Base-by-base conservation (phyloP, 1,140 invertebrate species). In the Philotrypesis tridentata region DNA sequence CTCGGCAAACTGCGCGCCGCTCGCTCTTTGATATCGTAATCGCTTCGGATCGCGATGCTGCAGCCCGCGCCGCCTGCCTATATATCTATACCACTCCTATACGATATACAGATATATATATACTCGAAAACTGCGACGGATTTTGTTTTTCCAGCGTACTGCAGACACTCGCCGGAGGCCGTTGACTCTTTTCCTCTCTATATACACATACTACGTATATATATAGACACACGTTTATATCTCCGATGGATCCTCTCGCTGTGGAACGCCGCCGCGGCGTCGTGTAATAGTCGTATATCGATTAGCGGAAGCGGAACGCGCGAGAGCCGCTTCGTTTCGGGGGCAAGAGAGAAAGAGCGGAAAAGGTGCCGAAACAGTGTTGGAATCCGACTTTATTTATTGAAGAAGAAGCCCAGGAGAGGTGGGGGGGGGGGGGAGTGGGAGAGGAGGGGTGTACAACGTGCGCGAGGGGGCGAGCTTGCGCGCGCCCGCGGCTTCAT, bases 401-500 rank as follows among this genome's bases (percentile, higher is more conserved):
- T 33, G 12, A 60, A 60, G 48, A 29, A 29, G 27, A 60, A 31
- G 17, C 2, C 2, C 14, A 17, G 37, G 37, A 2, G 67, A 7
- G 37, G 31, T 5, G 6, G 9, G 23, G 0, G n/a, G n/a, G 33
- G 11, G 23, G 11, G 11, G 17, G 14, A 25, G 40, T 43, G 9
- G 7, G 71, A 33, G 55, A 21, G 37, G 12, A n/a, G 1, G 8
- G 72, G 7, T 61, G 14, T 61, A 48, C 4, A 37, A 37, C 33
- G 81, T 85, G 84, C 73, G 81, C 83, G 81, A 79, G 79, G 84
- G 83, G 82, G n/a, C n/a, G n/a, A 84, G 83, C 83, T 55, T 17
- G 0, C 48, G 12, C 40, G 12, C 12, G 48, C 48, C 48, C 48
- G 17, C 79, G 83, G 82, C 82, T 84, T 75, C 72, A 83, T 86